A percentile compares a stretch with the other conserved stretches of the same genome.
Conservation (phyloP, 2,113 vertebrate species). For the Rhinichthys klamathensis region DNA sequence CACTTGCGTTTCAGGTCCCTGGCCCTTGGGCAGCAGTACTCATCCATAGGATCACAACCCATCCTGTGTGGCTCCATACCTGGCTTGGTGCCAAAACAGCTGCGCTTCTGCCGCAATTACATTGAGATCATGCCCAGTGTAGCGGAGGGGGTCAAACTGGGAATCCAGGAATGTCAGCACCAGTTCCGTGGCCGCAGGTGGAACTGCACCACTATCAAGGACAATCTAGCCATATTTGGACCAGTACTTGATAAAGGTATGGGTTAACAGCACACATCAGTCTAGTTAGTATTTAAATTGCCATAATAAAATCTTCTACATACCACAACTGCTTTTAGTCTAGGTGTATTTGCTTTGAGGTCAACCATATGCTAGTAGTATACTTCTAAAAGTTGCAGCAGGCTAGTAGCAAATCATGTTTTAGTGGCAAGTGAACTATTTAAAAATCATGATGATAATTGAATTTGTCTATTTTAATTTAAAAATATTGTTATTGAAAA, state of each 20-base stretch:
- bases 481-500: neutral
- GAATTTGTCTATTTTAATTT: neutral
- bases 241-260: constrained; percentile 97
- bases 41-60: constrained; percentile 90
- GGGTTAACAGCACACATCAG: neutral
- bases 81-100: constrained; percentile 95
- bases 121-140: constrained; percentile 99
- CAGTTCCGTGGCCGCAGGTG: constrained; percentile 96
- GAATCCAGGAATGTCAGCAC: constrained; percentile 96
- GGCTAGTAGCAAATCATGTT: too few species aligned
- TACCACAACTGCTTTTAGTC: neutral
- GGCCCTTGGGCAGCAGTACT: constrained; percentile 93
- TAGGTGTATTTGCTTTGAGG: neutral
- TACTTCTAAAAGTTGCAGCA: neutral
- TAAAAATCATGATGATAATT: neutral
- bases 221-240: constrained; percentile 95
- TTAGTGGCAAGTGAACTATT: too few species aligned
- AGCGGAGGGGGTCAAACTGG: constrained; percentile 94
- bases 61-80: constrained; percentile 95
- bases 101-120: constrained; percentile 97
- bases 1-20: constrained; percentile 81
- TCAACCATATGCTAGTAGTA: neutral
- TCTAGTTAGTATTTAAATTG: neutral
- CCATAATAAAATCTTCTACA: neutral
- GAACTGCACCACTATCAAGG: constrained; percentile 95